Evolutionary conservation across 2,888 invertebrate genomes (phyloP).

Genomic region (Pterostichus niger): DNA sequence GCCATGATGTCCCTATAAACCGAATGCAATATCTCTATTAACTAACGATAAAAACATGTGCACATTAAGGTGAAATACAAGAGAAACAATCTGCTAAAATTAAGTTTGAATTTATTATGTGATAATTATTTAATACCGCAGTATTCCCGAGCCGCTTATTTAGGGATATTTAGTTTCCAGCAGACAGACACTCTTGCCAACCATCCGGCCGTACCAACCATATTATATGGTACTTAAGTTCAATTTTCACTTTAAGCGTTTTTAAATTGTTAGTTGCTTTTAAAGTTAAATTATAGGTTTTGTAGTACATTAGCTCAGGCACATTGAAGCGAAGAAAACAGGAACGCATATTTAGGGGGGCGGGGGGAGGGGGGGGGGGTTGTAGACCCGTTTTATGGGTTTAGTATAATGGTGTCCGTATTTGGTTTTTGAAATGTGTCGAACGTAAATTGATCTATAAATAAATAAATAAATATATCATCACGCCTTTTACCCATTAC

Average conservation of each 20-base stretch:
- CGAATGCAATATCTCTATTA: too few relatives aligned
- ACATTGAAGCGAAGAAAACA: neutral
- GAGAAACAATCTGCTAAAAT: too few relatives aligned
- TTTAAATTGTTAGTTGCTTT: slow-evolving; percentile 67
- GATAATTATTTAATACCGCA: slow-evolving; percentile 60
- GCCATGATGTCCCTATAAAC: too few relatives aligned
- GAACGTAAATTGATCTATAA: too few relatives aligned
- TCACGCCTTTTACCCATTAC: too few relatives aligned
- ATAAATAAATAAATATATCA: too few relatives aligned
- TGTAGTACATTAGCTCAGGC: slow-evolving; percentile 57
- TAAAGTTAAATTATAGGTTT: slow-evolving; percentile 65
- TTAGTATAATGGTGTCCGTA: neutral
- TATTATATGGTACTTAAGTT: slow-evolving; percentile 66
- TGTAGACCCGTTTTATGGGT: neutral
- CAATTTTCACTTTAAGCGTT: slow-evolving; percentile 67
- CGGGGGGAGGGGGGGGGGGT: neutral
- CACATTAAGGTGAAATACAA: too few relatives aligned
- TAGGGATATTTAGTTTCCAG: slow-evolving; percentile 61
- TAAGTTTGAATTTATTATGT: slow-evolving; percentile 55
- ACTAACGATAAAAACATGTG: too few relatives aligned
- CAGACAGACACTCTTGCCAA: neutral
- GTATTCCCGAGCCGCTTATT: slow-evolving; percentile 44
- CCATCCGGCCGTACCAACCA: slow-evolving; percentile 4
- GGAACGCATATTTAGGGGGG: neutral
- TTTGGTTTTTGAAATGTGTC: too few relatives aligned